Evolutionary conservation across 2,113 vertebrate genomes (phyloP).

Genomic region (Sylvietta virens): DNA sequence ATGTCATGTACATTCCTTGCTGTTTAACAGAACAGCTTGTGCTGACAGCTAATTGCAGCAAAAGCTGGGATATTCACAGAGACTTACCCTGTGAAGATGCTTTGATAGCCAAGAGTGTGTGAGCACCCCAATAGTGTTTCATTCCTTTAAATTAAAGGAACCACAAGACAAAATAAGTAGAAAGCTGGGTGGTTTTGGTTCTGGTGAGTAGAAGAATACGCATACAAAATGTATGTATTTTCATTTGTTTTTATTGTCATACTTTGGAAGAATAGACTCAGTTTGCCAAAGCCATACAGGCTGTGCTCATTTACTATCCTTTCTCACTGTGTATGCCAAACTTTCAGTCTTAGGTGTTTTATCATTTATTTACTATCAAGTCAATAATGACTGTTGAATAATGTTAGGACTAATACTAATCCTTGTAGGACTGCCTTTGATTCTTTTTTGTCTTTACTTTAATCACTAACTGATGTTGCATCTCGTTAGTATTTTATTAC

Average conservation of each 20-base stretch:
- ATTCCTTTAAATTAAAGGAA: not conserved
- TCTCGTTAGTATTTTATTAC: not conserved
- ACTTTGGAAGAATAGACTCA: not conserved
- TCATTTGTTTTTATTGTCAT: not conserved
- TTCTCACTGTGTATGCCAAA: not conserved
- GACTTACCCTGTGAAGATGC: not conserved
- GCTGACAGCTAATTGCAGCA: not conserved
- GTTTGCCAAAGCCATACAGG: not conserved
- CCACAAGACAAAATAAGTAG: not conserved
- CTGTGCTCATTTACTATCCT: not conserved
- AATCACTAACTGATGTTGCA: not conserved
- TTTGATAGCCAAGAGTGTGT: not conserved
- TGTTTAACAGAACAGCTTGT: not conserved
- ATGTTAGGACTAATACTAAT: not conserved
- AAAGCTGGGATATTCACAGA: not conserved
- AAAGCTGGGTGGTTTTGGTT: fast-evolving
- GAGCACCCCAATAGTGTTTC: not conserved
- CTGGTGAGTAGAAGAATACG: not conserved
- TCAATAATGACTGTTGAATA: not conserved
- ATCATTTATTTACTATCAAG: not conserved
- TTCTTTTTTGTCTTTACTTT: not conserved
- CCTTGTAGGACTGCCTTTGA: not conserved
- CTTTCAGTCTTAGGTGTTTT: not conserved
- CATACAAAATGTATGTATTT: not conserved
- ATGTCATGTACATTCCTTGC: not conserved